Evolutionary conservation across 2,797 vertebrate genomes (phyloP).

Genomic region (Anisognathus igniventris): DNA sequence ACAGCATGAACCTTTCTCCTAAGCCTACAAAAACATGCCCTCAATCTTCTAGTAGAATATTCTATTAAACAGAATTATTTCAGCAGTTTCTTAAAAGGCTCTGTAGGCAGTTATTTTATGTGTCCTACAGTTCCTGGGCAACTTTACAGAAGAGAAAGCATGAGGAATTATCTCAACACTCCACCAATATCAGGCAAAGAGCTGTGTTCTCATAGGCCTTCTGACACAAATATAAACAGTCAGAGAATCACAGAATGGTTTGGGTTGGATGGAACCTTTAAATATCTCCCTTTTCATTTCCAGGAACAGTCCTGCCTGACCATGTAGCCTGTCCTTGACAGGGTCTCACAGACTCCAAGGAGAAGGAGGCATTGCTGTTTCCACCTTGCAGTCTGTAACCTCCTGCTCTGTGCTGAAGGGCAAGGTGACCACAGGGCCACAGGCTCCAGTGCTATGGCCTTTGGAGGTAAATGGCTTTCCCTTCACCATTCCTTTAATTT

Average conservation of each 20-base stretch:
- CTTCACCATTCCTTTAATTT: not conserved
- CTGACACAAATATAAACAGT: not conserved
- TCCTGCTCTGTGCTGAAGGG: not conserved
- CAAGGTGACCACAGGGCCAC: not conserved
- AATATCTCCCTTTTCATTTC: not conserved
- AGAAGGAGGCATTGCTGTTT: not conserved
- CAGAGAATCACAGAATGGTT: not conserved
- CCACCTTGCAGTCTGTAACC: not conserved
- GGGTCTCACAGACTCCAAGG: not conserved
- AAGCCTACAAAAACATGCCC: fast-evolving
- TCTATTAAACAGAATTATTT: not conserved
- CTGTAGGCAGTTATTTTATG: not conserved
- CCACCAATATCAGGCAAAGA: not conserved
- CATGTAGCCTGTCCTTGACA: not conserved
- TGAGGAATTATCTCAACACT: not conserved
- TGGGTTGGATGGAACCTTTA: not conserved
- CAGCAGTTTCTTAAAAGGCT: not conserved
- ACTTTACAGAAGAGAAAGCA: not conserved
- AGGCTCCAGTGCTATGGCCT: not conserved
- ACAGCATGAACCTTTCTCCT: not conserved
- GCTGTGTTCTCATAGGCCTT: not conserved
- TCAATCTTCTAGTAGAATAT: not conserved
- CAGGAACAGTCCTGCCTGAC: not conserved
- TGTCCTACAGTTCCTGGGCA: not conserved
- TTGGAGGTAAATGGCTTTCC: not conserved